Evolutionary conservation across 2,888 invertebrate genomes (phyloP).

Genomic region (Clostera curtula): DNA sequence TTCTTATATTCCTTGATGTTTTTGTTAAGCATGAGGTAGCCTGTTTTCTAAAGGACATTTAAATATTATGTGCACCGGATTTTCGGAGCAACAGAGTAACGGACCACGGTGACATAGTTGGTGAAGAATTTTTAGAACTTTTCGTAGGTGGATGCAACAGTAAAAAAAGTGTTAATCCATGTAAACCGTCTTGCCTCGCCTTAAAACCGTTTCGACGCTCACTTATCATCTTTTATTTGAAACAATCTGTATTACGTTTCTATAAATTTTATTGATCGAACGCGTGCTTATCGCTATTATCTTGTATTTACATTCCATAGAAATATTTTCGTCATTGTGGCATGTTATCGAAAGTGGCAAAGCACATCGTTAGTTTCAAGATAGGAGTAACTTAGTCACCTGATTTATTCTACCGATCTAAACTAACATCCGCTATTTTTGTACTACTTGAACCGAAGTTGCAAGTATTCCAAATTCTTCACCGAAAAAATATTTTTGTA

Average conservation of each 20-base stretch:
- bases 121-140: constrained; percentile 42
- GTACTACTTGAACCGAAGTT: too few relatives aligned
- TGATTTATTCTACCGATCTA: too few relatives aligned
- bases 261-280: background rate
- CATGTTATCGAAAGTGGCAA: too few relatives aligned
- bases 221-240: background rate
- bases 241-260: background rate
- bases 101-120: constrained; percentile 46
- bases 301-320: background rate
- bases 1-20: too few relatives aligned
- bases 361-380: too few relatives aligned
- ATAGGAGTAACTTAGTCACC: too few relatives aligned
- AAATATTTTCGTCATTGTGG: too few relatives aligned
- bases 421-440: too few relatives aligned
- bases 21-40: constrained; percentile 34
- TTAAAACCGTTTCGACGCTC: constrained; percentile 2
- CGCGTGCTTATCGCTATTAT: background rate
- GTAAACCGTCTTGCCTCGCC: constrained; percentile 12
- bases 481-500: too few relatives aligned
- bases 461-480: too few relatives aligned
- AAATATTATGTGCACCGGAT: constrained; percentile 31
- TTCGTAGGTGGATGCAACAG: constrained; percentile 39
- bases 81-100: constrained; percentile 34
- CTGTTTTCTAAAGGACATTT: constrained; percentile 43
- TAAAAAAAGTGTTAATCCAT: constrained; percentile 25